These are phyloP conservation scores for Philotrypesis tridentata DNA, from an alignment of 1,140 invertebrate genomes.

Conservation along the genomic window DNA sequence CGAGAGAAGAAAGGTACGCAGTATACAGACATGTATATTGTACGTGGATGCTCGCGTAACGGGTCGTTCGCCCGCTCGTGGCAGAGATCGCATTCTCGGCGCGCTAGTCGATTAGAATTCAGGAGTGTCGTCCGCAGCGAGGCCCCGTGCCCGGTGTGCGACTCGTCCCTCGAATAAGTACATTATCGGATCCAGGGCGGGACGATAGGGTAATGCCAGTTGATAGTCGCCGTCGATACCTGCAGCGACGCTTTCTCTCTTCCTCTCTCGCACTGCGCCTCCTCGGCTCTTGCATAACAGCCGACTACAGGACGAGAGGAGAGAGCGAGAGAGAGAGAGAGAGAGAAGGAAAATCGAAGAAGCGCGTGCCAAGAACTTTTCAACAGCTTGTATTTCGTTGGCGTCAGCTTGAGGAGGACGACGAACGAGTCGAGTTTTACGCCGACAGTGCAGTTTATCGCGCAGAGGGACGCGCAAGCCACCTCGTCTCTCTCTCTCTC, in stretches of 20 bases:
- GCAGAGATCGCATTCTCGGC: conserved; percentile 11
- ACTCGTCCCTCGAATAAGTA: neutral
- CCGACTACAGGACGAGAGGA: neutral
- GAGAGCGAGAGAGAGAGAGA: too few relatives aligned
- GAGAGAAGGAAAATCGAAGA: neutral
- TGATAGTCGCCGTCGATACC: conserved; percentile 37
- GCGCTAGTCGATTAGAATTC: conserved; percentile 16
- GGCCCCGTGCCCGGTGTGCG: neutral
- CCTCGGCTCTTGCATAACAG: neutral
- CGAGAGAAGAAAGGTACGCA: too few relatives aligned
- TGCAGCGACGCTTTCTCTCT: neutral
- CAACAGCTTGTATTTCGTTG: conserved; percentile 58
- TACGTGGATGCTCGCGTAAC: too few relatives aligned
- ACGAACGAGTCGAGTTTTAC: neutral
- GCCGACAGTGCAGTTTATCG: conserved; percentile 11
- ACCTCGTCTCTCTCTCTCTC: neutral
- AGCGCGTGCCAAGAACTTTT: conserved; percentile 58
- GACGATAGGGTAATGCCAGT: conserved; percentile 30
- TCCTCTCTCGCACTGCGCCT: neutral
- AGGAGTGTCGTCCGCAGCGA: neutral
- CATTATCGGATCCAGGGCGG: conserved; percentile 25
- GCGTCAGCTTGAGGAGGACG: conserved; percentile 15
- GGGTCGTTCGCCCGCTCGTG: neutral
- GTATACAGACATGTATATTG: too few relatives aligned
- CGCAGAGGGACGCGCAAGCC: neutral